Percentiles rank a stretch among this genome's conserved stretches.
Conservation (phyloP, 2,888 invertebrate species). For the Macroteleia sp. region DNA sequence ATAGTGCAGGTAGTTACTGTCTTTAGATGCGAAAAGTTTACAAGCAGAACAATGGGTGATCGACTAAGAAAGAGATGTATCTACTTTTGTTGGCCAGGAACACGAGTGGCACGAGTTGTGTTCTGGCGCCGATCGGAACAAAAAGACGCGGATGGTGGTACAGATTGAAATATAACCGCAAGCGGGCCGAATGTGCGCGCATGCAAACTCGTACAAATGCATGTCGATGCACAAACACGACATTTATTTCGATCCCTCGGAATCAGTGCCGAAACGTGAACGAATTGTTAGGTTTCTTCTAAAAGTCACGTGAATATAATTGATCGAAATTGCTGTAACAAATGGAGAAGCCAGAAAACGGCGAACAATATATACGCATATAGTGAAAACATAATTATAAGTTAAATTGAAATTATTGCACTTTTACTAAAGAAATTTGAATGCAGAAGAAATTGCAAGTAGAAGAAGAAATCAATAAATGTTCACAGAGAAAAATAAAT, state of each 20-base stretch:
- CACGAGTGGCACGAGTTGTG: conserved; percentile 81
- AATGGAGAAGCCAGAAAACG: too few species aligned
- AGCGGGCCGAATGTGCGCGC: conserved; percentile 75
- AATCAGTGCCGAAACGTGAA: too few species aligned
- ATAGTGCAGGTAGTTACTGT: conserved; percentile 8
- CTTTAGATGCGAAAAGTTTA: conserved; percentile 79
- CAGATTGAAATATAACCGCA: conserved; percentile 81
- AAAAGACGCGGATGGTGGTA: conserved; percentile 66
- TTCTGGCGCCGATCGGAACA: conserved; percentile 77
- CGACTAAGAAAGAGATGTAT: conserved; percentile 62
- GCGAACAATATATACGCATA: too few species aligned
- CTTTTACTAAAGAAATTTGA: too few species aligned
- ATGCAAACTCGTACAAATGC: conserved; percentile 61
- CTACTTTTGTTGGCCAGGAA: conserved; percentile 69
- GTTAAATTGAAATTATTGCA: too few species aligned
- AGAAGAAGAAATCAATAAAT: too few species aligned
- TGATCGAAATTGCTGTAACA: too few species aligned
- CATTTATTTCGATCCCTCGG: conserved; percentile 41
- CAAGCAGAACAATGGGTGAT: conserved; percentile 80
- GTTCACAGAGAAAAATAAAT: too few species aligned
- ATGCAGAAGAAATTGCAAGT: too few species aligned
- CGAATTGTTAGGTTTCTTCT: too few species aligned
- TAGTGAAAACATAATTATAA: too few species aligned
- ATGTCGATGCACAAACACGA: conserved; percentile 38
- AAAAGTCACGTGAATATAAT: too few species aligned